Evolutionary conservation across 2,888 invertebrate species (phyloP).

Genomic region (Nomada lathburiana): DNA sequence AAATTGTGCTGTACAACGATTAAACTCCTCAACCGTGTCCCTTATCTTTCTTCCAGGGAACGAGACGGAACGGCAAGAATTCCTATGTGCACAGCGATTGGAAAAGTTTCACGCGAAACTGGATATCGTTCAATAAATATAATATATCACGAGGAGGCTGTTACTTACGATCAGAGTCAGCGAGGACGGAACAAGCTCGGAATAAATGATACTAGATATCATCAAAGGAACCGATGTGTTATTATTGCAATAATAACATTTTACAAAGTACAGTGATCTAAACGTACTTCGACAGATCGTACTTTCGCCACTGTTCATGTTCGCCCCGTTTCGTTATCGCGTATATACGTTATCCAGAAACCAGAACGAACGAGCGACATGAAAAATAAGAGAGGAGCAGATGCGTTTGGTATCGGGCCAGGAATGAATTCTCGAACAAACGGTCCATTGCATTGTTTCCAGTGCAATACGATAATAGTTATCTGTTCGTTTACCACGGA

Average conservation of each 20-base stretch:
- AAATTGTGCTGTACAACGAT: not conserved
- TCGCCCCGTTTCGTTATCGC: conserved; percentile 23
- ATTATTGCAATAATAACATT: not conserved
- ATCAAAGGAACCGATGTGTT: not conserved
- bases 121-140: not conserved
- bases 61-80: not conserved
- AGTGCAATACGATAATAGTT: conserved; percentile 50
- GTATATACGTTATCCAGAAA: conserved; percentile 19
- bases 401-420: conserved; percentile 41
- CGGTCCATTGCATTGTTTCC: conserved; percentile 51
- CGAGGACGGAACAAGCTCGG: too few relatives aligned
- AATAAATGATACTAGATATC: too few relatives aligned
- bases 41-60: conserved; percentile 29
- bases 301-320: conserved; percentile 9
- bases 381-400: not conserved
- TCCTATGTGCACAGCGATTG: conserved; percentile 2
- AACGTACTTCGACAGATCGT: not conserved
- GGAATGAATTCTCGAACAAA: conserved; percentile 48
- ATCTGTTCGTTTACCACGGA: conserved; percentile 48
- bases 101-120: conserved; percentile 21
- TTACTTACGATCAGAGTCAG: too few relatives aligned
- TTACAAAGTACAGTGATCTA: not conserved
- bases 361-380: not conserved
- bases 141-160: not conserved
- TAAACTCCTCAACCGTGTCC: not conserved